Evolutionary conservation across 2,113 vertebrate species (phyloP), one percentile per base, ranked within the genome.

Genomic region (Ciconia stormi): DNA sequence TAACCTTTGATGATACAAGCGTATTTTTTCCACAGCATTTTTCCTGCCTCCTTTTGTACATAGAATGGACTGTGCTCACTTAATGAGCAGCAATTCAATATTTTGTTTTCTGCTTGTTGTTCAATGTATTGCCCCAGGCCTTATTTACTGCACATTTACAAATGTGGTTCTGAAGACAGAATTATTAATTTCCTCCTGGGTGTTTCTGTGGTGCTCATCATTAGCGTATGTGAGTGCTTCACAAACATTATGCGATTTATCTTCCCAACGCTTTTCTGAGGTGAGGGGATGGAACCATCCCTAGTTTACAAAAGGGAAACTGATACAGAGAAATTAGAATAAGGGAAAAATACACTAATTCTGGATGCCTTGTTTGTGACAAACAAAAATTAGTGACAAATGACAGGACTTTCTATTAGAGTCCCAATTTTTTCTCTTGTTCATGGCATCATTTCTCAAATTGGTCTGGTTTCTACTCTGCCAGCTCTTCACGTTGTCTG

Each of bases 121-220:
- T 96, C 87, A 50, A 2, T 82, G 63, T 80, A 86, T 56, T 20
- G 82, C 92, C 74, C 53, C 3, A 55, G 79, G 88, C 50, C 82
- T 90, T 93, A 94, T 94, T 96, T 93, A 94, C 67, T 66, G 53
- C 84, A 90, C 63, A 72, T 70, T 77, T 93, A 77, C 46, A 82
- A 93, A 77, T 7, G 26, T 5, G 13, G 12, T 55, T 83, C 50
- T 83, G 74, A 93, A 93, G 85, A 86, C 53, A 93, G 74, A 90
- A 86, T 86, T 96, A 94, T 73, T 88, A 82, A 90, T 93, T 77
- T 62, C 55, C 71, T 90, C 62, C 50, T 90, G 67, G n/a, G 26
- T 88, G 26, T 73, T 95, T 88, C 73, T 89, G n/a, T 52, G 26
- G 34, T 56, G 56, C 77, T 91, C 30, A 87, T 91, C 87, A 74